Evolutionary conservation across 2,888 invertebrate genomes (phyloP).

Genomic region (Andrena chrysosceles): DNA sequence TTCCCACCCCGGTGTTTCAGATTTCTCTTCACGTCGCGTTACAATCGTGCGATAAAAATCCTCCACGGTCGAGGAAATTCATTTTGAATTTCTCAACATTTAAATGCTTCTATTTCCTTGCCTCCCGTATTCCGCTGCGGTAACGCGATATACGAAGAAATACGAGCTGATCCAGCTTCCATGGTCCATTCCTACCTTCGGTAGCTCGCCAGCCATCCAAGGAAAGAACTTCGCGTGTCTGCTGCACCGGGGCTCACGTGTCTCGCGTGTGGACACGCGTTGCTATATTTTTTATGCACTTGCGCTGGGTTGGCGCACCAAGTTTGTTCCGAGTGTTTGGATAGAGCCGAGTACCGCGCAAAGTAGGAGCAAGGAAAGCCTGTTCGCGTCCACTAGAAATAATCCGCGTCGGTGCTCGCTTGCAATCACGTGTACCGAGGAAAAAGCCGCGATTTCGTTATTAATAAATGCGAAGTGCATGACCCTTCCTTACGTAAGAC

Average conservation of each 20-base stretch:
- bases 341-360: constrained; percentile 62
- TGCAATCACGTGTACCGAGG: constrained; percentile 53
- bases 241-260: background rate
- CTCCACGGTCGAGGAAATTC: background rate
- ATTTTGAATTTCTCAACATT: constrained; percentile 11
- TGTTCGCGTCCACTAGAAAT: constrained; percentile 64
- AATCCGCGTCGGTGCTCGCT: constrained; percentile 56
- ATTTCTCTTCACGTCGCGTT: background rate
- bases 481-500: background rate
- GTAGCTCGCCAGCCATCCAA: background rate
- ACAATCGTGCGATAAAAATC: background rate
- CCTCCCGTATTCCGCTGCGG: background rate
- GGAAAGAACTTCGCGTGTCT: background rate
- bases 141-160: constrained; percentile 21
- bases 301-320: constrained; percentile 5
- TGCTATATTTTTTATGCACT: constrained; percentile 23
- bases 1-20: background rate
- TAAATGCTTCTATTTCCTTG: background rate
- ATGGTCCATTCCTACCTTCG: constrained; percentile 1
- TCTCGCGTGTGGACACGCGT: background rate
- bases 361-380: constrained; percentile 62
- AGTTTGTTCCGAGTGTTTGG: constrained; percentile 71
- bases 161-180: constrained; percentile 17
- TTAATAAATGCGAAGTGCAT: constrained; percentile 54
- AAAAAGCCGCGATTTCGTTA: constrained; percentile 20